These are phyloP conservation scores for Peromyscus californicus DNA, from an alignment of 2,113 vertebrate genomes.

Conservation along the genomic window DNA sequence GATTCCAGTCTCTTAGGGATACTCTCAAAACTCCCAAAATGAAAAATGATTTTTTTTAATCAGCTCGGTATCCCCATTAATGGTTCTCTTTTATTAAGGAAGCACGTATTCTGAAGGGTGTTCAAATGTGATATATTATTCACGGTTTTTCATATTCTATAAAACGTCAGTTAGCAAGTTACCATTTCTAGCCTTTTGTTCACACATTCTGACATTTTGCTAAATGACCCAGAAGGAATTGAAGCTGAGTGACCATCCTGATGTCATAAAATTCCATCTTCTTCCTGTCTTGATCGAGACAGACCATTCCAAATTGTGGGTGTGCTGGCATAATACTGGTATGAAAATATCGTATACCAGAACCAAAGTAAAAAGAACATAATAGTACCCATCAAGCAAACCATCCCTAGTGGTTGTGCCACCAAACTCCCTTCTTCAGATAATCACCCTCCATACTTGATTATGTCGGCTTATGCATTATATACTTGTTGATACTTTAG, in stretches of 20 bases:
- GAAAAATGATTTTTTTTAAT: constrained; percentile 36
- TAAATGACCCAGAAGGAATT: not conserved
- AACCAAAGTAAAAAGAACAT: constrained; percentile 63
- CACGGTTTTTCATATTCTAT: constrained; percentile 34
- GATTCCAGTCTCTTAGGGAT: constrained; percentile 8
- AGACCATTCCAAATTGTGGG: not conserved
- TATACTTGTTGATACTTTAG: constrained; percentile 63
- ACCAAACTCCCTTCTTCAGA: not conserved
- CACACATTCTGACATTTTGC: not conserved
- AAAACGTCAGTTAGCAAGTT: constrained; percentile 2
- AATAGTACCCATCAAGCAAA: not conserved
- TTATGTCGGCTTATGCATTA: constrained; percentile 61
- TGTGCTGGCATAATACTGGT: not conserved
- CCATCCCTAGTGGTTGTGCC: not conserved
- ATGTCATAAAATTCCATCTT: not conserved
- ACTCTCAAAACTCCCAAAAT: constrained; percentile 43
- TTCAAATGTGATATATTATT: constrained; percentile 34
- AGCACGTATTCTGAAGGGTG: constrained; percentile 42
- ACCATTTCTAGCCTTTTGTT: not conserved
- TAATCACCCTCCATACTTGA: constrained; percentile 57
- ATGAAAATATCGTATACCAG: constrained; percentile 53
- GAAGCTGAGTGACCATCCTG: not conserved
- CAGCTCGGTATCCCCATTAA: constrained; percentile 53
- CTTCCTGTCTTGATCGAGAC: constrained; percentile 2
- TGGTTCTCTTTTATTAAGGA: constrained; percentile 71